Evolutionary conservation across 2,888 invertebrate genomes (phyloP).

Genomic region (Noctua fimbriata): DNA sequence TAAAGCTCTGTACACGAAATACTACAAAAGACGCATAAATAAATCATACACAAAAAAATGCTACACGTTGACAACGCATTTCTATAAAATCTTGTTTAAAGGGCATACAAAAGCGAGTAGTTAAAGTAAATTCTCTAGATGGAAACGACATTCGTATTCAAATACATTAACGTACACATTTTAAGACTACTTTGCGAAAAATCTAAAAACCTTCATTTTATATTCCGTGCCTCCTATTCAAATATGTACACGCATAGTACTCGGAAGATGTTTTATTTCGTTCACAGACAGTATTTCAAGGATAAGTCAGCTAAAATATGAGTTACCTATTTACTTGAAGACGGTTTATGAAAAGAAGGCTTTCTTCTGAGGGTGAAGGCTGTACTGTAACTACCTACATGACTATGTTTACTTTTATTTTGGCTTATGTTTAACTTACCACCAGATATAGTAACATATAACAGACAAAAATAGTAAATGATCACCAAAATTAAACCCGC

Average conservation of each 20-base stretch:
- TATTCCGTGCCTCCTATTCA: conserved; percentile 51
- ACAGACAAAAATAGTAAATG: no score
- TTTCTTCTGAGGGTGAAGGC: neutral
- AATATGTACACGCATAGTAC: conserved; percentile 47
- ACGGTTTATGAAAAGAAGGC: conserved; percentile 24
- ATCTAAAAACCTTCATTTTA: conserved; percentile 55
- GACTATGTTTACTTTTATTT: neutral
- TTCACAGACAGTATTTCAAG: conserved; percentile 36
- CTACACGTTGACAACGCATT: conserved; percentile 34
- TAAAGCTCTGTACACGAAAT: conserved; percentile 3
- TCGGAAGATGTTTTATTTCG: conserved; percentile 59
- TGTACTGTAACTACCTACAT: neutral
- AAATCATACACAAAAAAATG: conserved; percentile 33
- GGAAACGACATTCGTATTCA: conserved; percentile 48
- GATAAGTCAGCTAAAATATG: conserved; percentile 41
- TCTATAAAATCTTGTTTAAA: conserved; percentile 48
- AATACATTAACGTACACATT: conserved; percentile 62
- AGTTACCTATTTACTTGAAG: conserved; percentile 30
- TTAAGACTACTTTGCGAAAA: conserved; percentile 63
- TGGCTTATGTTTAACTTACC: no score
- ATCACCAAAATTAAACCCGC: no score
- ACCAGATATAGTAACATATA: no score
- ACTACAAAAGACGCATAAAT: conserved; percentile 24
- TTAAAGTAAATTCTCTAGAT: conserved; percentile 58
- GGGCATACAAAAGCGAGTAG: conserved; percentile 41